Evolutionary conservation across 1,140 invertebrate species (phyloP).

Genomic region (Wasmannia auropunctata): DNA sequence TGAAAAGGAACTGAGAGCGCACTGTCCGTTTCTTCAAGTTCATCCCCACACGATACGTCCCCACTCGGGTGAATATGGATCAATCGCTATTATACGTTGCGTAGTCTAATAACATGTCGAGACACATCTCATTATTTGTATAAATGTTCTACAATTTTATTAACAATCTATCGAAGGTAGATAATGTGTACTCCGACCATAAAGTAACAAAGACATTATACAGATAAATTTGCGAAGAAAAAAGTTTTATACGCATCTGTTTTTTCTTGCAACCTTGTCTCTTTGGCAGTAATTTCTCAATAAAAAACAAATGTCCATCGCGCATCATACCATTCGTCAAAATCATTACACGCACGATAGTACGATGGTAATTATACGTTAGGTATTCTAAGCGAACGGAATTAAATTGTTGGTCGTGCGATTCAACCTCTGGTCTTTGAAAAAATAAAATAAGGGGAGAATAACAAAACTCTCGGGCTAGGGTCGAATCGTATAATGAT

Average conservation of each 20-base stretch:
- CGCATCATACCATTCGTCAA: no score
- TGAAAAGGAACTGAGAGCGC: not conserved
- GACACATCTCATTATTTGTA: not conserved
- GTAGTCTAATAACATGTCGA: not conserved
- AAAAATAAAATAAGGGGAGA: no score
- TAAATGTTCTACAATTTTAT: not conserved
- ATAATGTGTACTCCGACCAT: not conserved
- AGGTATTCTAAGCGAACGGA: not conserved
- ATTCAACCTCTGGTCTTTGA: no score
- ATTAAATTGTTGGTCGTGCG: not conserved
- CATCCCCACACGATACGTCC: not conserved
- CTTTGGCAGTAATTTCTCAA: not conserved
- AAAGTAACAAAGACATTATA: not conserved
- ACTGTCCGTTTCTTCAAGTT: not conserved
- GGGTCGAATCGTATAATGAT: no score
- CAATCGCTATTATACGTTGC: conserved; percentile 1
- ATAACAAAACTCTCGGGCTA: no score
- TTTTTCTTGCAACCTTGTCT: not conserved
- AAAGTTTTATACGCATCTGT: not conserved
- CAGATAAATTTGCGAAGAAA: not conserved
- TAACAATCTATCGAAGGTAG: not conserved
- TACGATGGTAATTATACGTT: not conserved
- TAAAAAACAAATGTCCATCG: not conserved
- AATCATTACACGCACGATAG: no score
- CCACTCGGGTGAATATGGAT: not conserved